Conservation (phyloP, 2,113 vertebrate genomes). For the Parotia lawesii region DNA sequence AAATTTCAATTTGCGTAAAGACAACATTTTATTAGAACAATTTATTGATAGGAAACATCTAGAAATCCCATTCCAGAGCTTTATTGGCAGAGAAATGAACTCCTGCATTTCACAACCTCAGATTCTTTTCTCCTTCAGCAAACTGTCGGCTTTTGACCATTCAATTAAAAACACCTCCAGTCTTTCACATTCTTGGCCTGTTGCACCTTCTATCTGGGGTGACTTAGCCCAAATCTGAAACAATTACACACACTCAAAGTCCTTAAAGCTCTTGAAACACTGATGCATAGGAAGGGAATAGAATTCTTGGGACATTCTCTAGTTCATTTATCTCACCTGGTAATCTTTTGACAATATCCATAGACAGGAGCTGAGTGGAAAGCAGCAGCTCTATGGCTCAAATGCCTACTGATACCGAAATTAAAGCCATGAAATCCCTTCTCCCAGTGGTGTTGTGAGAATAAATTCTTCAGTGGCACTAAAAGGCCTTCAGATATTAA, state of each 20-base stretch:
- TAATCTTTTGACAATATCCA: background rate
- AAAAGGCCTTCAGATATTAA: slow-evolving; percentile 25
- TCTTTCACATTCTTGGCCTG: background rate
- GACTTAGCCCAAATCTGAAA: background rate
- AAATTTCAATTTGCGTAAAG: slow-evolving; percentile 43
- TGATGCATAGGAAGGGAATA: background rate
- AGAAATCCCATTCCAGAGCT: background rate
- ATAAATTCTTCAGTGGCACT: slow-evolving; percentile 30
- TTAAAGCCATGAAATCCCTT: slow-evolving; percentile 16
- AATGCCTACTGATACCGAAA: slow-evolving; percentile 3
- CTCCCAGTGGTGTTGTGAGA: background rate
- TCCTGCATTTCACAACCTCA: background rate
- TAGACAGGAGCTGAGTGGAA: background rate
- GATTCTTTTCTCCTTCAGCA: background rate
- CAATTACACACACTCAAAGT: background rate
- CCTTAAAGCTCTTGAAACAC: background rate
- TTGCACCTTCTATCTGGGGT: background rate
- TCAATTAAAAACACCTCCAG: background rate
- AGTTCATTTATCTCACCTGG: background rate
- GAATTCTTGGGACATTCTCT: background rate
- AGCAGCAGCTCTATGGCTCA: background rate
- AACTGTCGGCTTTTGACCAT: background rate
- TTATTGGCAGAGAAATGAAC: background rate
- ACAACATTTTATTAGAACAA: slow-evolving; percentile 38
- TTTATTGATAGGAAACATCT: slow-evolving; percentile 39